Conservation (phyloP, 2,113 vertebrate genomes). For the Donacobius atricapilla region DNA sequence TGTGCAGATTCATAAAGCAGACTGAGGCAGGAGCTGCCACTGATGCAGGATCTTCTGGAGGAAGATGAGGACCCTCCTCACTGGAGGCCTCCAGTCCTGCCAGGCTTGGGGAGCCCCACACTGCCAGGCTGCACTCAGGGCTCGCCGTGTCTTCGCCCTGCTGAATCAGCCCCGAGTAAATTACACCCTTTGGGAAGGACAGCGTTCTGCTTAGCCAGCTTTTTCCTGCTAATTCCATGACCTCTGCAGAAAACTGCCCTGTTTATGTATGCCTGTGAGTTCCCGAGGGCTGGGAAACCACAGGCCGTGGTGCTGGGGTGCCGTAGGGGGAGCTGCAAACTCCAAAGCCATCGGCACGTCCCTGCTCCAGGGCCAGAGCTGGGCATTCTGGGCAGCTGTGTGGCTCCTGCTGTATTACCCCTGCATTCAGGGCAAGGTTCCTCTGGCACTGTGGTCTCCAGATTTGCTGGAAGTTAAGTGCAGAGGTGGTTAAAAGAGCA, state of each 20-base stretch:
- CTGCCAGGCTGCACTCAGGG: not conserved
- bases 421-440: fast-evolving
- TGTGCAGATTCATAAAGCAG: not conserved
- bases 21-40: not conserved
- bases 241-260: slow-evolving; percentile 27
- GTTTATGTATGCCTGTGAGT: not conserved
- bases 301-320: not conserved
- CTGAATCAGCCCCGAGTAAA: slow-evolving; percentile 41
- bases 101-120: not conserved
- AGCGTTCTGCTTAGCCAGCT: not conserved
- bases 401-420: not conserved
- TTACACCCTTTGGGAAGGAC: slow-evolving; percentile 30
- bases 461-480: not conserved
- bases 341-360: fast-evolving
- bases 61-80: not conserved
- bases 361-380: not conserved
- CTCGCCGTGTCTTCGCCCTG: not conserved
- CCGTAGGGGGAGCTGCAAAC: not conserved
- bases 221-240: not conserved
- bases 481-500: not conserved
- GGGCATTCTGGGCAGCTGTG: fast-evolving
- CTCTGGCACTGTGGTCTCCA: fast-evolving
- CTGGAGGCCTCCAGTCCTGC: not conserved
- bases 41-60: not conserved
- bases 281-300: not conserved